Base-by-base conservation (phyloP, 2,888 invertebrate genomes). In the Rotaria magnacalcarata region DNA sequence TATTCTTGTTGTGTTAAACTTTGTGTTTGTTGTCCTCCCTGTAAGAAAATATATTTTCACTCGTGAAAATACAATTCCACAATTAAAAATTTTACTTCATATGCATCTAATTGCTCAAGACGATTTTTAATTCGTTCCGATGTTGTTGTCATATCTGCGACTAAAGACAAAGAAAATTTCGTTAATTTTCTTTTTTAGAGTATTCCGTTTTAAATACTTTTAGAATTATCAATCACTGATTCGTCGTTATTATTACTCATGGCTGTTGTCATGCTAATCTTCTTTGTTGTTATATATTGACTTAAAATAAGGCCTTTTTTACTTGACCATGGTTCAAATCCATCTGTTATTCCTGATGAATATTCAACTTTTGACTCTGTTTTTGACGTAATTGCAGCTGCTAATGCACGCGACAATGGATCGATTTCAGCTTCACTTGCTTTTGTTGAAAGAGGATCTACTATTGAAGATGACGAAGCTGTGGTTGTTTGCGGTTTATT, bases 1-100 rank as follows among this genome's bases (percentile, higher is more conserved):
- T 96, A 98, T 90, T 97, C 96, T 90, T 95, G 95, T 91, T 97
- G 97, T 5, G 95, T 95, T 87, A 98, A 92, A 89, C 96, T 95
- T 90, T 95, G 93, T 92, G 95, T 94, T 92, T 95, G 95, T 89
- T 95, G 93, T 87, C 95, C 94, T 90, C 7, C 91, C 91, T 90
- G 90, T 87, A 27, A 86, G 3, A 47, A 19, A 21, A 50, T 2
- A 60, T 41, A 27, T 54, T 3, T 84, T n/a, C 5, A 52, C 75
- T 27, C 27, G 3, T 4, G 52, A 16, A 52, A 52, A 34, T 34
- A 34, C 34, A 34, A 34, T 34, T 34, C 34, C 1, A 34, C 34
- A 52, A 52, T 11, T 4, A 52, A 52, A 52, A 34, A 27, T 14
- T 94, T 94, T 91, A 96, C 96, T 90, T 97, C 97, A 92, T 96